Conservation (phyloP, 2,113 vertebrate genomes). For the Sinocyclocheilus anshuiensis region DNA sequence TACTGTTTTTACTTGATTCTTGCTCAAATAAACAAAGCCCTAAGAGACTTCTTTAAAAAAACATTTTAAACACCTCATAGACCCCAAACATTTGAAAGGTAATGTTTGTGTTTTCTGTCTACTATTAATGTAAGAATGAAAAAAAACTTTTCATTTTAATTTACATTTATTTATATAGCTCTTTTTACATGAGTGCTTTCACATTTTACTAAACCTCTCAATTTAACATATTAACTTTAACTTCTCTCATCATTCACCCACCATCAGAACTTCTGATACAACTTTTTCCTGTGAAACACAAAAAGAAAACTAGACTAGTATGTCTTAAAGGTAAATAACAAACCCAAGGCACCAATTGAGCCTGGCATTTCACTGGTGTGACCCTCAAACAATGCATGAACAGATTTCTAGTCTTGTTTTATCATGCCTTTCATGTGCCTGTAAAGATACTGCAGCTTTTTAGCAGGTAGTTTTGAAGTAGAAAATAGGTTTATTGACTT, state of each 20-base stretch:
- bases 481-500: not conserved
- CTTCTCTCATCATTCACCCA: not conserved
- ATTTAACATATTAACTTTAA: not conserved
- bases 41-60: too few relatives aligned
- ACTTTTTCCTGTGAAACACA: not conserved
- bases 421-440: not conserved
- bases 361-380: not conserved
- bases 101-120: too few relatives aligned
- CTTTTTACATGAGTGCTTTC: too few relatives aligned
- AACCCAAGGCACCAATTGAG: not conserved
- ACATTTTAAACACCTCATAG: too few relatives aligned
- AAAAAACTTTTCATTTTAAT: too few relatives aligned
- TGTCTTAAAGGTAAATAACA: not conserved
- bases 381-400: not conserved
- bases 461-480: not conserved
- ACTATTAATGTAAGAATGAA: too few relatives aligned
- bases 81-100: too few relatives aligned
- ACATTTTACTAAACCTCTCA: too few relatives aligned
- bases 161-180: too few relatives aligned
- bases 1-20: too few relatives aligned
- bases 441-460: not conserved
- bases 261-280: not conserved
- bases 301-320: not conserved
- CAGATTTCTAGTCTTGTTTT: not conserved
- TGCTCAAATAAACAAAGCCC: too few relatives aligned